phyloP scores from a whole-genome alignment of 2,797 vertebrate species.

The Telmatherina bonti region DNA sequence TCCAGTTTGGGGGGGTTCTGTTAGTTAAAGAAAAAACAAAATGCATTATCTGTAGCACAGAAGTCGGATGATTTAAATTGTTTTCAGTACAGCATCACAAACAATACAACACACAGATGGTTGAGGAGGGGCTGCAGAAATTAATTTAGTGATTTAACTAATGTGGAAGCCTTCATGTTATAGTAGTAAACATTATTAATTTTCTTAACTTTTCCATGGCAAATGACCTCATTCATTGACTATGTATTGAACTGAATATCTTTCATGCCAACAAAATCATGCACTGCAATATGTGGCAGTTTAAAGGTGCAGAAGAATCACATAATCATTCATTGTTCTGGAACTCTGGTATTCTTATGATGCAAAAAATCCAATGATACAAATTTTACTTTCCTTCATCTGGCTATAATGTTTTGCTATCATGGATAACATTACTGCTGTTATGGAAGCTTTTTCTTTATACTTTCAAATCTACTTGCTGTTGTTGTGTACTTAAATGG shows the following conservation, averaged over 20 bases:
- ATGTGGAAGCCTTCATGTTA: slow-evolving; percentile 15
- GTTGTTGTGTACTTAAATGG: background rate
- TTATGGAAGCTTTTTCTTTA: background rate
- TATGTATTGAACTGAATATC: background rate
- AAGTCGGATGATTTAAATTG: slow-evolving; percentile 30
- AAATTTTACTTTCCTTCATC: background rate
- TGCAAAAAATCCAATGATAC: background rate
- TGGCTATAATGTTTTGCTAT: slow-evolving; percentile 9
- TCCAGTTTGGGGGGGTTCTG: slow-evolving; percentile 34
- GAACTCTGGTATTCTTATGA: background rate
- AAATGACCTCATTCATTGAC: background rate
- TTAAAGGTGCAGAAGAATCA: slow-evolving; percentile 16
- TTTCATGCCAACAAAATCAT: background rate
- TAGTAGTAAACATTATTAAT: background rate
- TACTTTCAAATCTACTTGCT: background rate
- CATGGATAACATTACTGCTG: slow-evolving; percentile 6
- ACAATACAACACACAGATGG: slow-evolving; percentile 29
- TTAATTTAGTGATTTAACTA: slow-evolving; percentile 13
- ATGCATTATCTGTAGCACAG: slow-evolving; percentile 43
- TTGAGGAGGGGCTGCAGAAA: slow-evolving; percentile 12
- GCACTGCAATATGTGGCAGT: background rate
- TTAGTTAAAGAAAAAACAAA: slow-evolving; percentile 27
- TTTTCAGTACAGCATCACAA: slow-evolving; percentile 36
- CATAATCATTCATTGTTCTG: slow-evolving; percentile 24
- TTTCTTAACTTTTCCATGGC: background rate